phyloP scores from a whole-genome alignment of 1,140 invertebrate genomes.

The Phocides pigmalion region DNA sequence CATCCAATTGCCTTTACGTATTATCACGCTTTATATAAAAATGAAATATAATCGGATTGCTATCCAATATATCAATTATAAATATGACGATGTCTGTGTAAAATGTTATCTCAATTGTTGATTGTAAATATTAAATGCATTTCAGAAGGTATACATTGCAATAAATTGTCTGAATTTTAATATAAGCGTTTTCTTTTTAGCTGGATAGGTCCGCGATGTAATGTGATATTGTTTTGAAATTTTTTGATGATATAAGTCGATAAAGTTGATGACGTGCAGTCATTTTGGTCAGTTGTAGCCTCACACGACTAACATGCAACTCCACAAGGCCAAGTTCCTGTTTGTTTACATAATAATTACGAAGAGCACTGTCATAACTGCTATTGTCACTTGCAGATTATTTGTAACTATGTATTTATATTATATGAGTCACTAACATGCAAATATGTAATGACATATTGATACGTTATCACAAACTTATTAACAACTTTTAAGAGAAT shows the following conservation, averaged over 20 bases:
- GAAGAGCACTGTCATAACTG: slow-evolving; percentile 80
- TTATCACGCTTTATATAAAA: slow-evolving; percentile 77
- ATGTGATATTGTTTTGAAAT: slow-evolving; percentile 35
- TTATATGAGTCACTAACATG: slow-evolving; percentile 84
- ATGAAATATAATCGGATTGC: slow-evolving; percentile 63
- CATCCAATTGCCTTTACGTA: slow-evolving; percentile 68
- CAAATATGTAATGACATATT: slow-evolving; percentile 81
- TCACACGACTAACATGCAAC: slow-evolving; percentile 81
- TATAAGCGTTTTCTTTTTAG: slow-evolving; percentile 74
- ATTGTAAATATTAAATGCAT: slow-evolving; percentile 82
- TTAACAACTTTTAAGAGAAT: slow-evolving; percentile 78
- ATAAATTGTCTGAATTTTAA: slow-evolving; percentile 82
- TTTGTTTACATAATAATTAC: slow-evolving; percentile 76
- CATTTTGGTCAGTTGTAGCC: slow-evolving; percentile 75
- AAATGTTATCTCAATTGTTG: slow-evolving; percentile 79
- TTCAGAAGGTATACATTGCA: slow-evolving; percentile 78
- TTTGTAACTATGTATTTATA: slow-evolving; percentile 83
- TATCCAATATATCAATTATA: slow-evolving; percentile 75
- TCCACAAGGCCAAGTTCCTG: slow-evolving; percentile 84
- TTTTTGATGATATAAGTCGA: slow-evolving; percentile 51
- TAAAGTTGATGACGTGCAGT: slow-evolving; percentile 82
- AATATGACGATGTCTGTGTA: slow-evolving; percentile 71
- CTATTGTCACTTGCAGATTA: slow-evolving; percentile 80
- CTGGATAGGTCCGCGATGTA: slow-evolving; percentile 53
- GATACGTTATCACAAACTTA: slow-evolving; percentile 69